These are phyloP conservation scores for Dromaius novaehollandiae DNA, from an alignment of 2,113 vertebrate genomes.

Conservation along the genomic window DNA sequence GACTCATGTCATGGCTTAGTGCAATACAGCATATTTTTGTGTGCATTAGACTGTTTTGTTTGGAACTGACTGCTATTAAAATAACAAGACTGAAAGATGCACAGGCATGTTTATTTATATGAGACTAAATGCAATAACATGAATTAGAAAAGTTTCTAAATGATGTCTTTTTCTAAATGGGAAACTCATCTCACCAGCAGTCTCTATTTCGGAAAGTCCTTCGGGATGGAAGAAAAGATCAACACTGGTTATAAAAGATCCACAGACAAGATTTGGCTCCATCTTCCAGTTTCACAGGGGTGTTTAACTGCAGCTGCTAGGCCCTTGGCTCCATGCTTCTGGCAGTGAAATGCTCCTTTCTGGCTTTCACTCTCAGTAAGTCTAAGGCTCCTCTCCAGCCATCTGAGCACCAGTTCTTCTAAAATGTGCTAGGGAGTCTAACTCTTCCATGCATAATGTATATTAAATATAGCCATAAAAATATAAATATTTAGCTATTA, in stretches of 20 bases:
- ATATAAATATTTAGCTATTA: background rate
- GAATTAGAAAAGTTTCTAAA: background rate
- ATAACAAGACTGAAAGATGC: background rate
- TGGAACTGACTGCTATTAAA: background rate
- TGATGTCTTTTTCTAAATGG: background rate
- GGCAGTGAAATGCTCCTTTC: background rate
- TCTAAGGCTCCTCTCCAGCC: background rate
- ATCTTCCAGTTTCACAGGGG: background rate
- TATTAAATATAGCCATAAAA: background rate
- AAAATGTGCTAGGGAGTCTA: background rate
- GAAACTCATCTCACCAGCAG: background rate
- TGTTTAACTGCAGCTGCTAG: background rate
- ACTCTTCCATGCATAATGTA: background rate
- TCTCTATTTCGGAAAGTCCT: background rate
- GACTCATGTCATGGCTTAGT: constrained; percentile 45
- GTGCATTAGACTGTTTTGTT: background rate
- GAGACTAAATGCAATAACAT: background rate
- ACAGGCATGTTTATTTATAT: background rate
- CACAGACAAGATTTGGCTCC: background rate
- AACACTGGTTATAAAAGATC: background rate
- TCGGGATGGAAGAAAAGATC: background rate
- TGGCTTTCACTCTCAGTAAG: background rate
- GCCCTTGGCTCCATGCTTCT: background rate
- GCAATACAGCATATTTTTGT: constrained; percentile 54
- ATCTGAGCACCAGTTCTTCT: background rate